Base-by-base conservation (phyloP, 2,113 vertebrate genomes). In the Syrmaticus mikado region DNA sequence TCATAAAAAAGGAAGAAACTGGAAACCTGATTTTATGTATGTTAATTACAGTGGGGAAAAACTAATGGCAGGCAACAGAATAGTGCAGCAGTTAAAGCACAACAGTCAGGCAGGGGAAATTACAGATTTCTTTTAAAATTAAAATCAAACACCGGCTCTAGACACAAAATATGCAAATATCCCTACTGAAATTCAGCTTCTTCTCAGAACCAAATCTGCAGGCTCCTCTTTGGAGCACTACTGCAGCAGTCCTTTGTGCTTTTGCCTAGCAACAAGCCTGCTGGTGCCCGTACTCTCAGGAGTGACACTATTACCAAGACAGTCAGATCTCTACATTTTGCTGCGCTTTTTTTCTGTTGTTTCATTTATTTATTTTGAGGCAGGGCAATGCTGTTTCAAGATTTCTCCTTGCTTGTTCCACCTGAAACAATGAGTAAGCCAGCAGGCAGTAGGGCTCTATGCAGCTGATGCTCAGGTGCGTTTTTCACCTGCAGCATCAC, bases 231-330 rank as follows among this genome's bases (percentile, higher is more conserved):
- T 21, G 46, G 68, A 94, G 46, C 1, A 0, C 68, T 66, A n/a
- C 78, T 65, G 62, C 5, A 11, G 58, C 34, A 46, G 38, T 50
- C 50, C 57, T 94, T 93, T 93, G 89, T 94, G 90, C 85, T 65
- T 93, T 91, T 94, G 93, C 92, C 70, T 96, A 96, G 95, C 93
- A 96, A 96, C 92, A 45, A 96, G 86, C 62, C 40, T 79, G 28
- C 73, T 74, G 57, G 40, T 45, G 52, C 70, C 40, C 34, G 48
- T 82, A 75, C 22, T 92, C 81, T 85, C 27, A 7, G 83, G 52
- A 80, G 74, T 17, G 52, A 64, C 64, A 30, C 19, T 55, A 28
- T 84, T 60, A 41, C 53, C 28, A 57, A 78, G 58, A 76, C 41
- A 57, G 30, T 79, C 50, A 53, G 4, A 24, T 70, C 82, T 64